Evolutionary conservation across 2,888 invertebrate genomes (phyloP).

Genomic region (Cheilosia vulpina): DNA sequence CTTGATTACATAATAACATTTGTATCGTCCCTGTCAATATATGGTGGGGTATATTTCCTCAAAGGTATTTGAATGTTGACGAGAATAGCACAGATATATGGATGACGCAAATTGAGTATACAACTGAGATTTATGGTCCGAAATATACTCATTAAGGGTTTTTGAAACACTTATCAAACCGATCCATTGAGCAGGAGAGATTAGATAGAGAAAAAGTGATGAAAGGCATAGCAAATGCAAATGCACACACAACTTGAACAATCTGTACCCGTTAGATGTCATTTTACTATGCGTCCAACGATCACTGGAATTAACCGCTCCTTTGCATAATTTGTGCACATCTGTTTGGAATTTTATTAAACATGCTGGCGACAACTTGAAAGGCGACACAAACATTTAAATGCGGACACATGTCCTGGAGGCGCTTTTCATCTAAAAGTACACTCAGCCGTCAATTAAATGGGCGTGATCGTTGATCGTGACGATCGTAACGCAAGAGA

Average conservation of each 20-base stretch:
- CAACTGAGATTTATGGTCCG: constrained; percentile 2
- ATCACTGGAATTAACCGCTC: too few species aligned
- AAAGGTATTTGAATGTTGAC: neutral
- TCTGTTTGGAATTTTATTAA: too few species aligned
- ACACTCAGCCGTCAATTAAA: constrained; percentile 18
- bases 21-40: constrained; percentile 1
- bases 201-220: too few species aligned
- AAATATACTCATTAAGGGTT: neutral
- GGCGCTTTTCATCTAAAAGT: neutral
- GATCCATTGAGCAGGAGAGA: too few species aligned
- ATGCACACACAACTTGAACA: too few species aligned
- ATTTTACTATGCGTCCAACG: too few species aligned
- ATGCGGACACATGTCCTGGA: constrained; percentile 9
- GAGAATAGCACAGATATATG: neutral
- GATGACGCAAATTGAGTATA: constrained; percentile 18
- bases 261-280: too few species aligned
- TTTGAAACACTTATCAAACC: neutral
- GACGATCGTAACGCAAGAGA: neutral
- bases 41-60: neutral
- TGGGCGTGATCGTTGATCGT: constrained; percentile 26
- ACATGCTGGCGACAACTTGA: neutral
- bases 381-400: neutral
- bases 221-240: too few species aligned
- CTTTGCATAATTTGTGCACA: too few species aligned
- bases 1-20: constrained; percentile 18